Evolutionary conservation across 2,888 invertebrate genomes (phyloP), one percentile per base, ranked within the genome.

Genomic region (Ferdinandea cuprea): DNA sequence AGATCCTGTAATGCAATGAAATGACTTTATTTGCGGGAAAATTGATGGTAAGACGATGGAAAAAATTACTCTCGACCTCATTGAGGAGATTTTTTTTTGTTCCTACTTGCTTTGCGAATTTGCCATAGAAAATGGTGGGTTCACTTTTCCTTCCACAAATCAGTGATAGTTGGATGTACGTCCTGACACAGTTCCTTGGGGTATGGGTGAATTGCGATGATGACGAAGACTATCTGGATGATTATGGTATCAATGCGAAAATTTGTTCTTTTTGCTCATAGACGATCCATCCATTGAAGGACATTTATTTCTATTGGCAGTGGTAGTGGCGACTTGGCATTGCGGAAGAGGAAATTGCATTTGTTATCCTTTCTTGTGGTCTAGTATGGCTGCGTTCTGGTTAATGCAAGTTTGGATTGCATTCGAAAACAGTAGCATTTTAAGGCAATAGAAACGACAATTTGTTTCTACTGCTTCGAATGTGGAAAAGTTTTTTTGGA

Each of bases 1-100:
- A 48, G 32, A 56, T 58, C n/a, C 65, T 48, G 48, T 42, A 65
- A 73, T 73, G 65, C 56, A 73, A 65, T 73, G 73, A 59, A 73
- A 56, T 73, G 63, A 73, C 37, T 73, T 65, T 68, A 68, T 68
- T 56, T 68, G 46, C 15, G 17, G 13, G 32, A 37, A 46, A 73
- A 54, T 73, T 73, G 63, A 63, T 63, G 72, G 15, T 35, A 44
- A 13, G 59, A 17, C 4, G 59, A 32, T n/a, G 17, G 28, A 13
- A 21, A 5, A 44, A 63, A 19, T 13, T 25, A 40, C 17, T 42
- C 11, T 40, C n/a, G 37, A 40, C 30, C 30, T 19, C 19, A 40
- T 52, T 30, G 52, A 19, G 65, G 4, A 9, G 28, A 11, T 42
- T 30, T 42, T 28, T 17, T n/a, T n/a, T n/a, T n/a, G n/a, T n/a